Evolutionary conservation across 1,140 invertebrate species (phyloP).

Genomic region (roundworm (Caenorhabditis elegans)): WBcel235 BX284602.5:13205501-13206000

Average conservation of each 20-base stretch:
- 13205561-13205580: too few species aligned
- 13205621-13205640: too few species aligned
- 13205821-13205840: background rate
- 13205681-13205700: too few species aligned
- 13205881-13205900: conserved; percentile 21
- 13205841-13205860: background rate
- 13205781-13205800: background rate
- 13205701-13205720: background rate
- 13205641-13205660: too few species aligned
- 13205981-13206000: background rate
- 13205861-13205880: conserved; percentile 10
- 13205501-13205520: too few species aligned
- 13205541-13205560: too few species aligned
- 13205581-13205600: too few species aligned
- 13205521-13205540: too few species aligned
- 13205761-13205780: background rate
- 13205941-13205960: conserved; percentile 35
- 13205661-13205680: too few species aligned
- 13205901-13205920: conserved; percentile 39
- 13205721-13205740: background rate
- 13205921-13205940: conserved; percentile 34
- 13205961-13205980: conserved; percentile 34
- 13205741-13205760: background rate
- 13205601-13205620: too few species aligned
- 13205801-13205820: conserved; percentile 8